Percentiles rank a stretch among this genome's conserved stretches.
Evolutionary conservation across 2,797 vertebrate species (phyloP).

Genomic region (Parauchenoglanis ngamensis): DNA sequence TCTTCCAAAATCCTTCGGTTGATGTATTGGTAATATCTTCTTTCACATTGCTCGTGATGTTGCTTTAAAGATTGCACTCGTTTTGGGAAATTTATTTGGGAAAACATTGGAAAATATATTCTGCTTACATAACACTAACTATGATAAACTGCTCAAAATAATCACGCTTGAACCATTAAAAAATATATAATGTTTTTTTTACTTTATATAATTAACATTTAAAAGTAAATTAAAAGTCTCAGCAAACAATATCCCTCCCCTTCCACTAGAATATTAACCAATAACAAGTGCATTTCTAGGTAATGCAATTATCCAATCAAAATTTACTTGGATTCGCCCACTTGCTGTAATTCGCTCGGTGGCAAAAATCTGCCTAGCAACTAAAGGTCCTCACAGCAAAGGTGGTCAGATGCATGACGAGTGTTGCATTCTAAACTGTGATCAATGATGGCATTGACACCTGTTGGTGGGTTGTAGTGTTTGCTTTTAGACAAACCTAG

Average conservation of each 20-base stretch:
- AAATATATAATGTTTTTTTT: no score
- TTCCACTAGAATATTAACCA: no score
- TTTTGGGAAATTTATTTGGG: neutral
- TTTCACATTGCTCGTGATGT: neutral
- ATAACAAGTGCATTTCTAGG: neutral
- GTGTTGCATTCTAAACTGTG: neutral
- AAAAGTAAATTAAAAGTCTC: no score
- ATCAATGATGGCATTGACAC: neutral
- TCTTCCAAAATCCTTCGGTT: neutral
- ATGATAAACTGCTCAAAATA: no score
- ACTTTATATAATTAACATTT: no score
- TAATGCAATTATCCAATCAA: neutral
- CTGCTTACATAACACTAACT: no score
- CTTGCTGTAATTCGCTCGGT: no score
- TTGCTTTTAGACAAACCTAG: neutral
- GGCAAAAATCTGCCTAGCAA: conserved; percentile 6
- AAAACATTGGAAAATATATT: neutral
- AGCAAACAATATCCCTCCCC: no score
- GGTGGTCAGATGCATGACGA: neutral
- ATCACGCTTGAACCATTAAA: no score
- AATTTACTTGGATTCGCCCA: neutral
- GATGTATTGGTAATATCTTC: neutral
- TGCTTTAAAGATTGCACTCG: neutral
- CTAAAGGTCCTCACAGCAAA: neutral
- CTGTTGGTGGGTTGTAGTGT: neutral